Evolutionary conservation across 2,113 vertebrate genomes (phyloP).

Genomic region (Chamaea fasciata): DNA sequence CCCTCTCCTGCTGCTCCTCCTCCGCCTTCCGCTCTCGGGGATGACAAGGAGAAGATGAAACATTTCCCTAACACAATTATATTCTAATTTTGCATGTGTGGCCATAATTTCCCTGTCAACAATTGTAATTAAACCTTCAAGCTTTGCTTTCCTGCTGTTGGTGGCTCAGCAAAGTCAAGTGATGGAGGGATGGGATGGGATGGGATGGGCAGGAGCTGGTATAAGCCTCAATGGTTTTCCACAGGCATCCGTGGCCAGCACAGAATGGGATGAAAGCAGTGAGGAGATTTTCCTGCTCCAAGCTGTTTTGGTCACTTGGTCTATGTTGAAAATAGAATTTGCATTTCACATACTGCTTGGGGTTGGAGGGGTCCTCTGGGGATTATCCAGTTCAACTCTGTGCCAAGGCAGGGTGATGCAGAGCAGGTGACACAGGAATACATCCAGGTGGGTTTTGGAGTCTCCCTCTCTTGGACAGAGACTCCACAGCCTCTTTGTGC

Average conservation of each 20-base stretch:
- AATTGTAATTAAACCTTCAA: background rate
- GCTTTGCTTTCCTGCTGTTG: background rate
- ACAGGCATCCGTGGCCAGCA: accelerated
- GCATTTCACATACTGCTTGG: background rate
- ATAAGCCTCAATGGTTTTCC: accelerated
- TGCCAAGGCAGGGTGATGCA: background rate
- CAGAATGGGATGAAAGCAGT: accelerated
- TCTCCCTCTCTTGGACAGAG: background rate
- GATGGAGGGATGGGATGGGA: background rate
- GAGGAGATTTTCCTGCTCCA: background rate
- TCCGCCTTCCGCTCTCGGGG: background rate
- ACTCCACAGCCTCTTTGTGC: background rate
- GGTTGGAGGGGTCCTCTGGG: background rate
- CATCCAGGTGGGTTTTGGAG: background rate
- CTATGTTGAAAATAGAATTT: background rate
- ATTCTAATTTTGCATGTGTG: background rate
- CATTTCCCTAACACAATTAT: background rate
- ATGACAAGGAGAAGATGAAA: background rate
- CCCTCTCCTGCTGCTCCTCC: background rate
- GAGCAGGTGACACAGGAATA: background rate
- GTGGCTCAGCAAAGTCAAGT: background rate
- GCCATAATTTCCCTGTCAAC: background rate
- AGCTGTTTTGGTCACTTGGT: background rate
- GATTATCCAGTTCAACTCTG: background rate
- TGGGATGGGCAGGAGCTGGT: background rate